Base-by-base conservation (phyloP, 2,888 invertebrate species). In the Lepetodrilus schrolli region DNA sequence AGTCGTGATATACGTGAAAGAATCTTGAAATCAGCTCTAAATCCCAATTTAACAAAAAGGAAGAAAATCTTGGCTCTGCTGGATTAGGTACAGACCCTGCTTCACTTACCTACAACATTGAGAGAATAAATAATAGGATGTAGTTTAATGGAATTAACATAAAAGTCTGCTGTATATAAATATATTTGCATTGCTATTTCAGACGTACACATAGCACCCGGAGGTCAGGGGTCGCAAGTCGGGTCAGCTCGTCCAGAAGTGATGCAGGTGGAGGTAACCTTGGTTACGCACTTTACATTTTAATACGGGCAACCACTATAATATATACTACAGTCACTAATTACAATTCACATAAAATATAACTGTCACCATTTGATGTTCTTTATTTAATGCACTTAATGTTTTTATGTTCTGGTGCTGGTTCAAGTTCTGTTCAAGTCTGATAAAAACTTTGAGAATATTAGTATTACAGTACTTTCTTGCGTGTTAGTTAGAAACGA, bases 231-330 rank as follows among this genome's bases (percentile, higher is more conserved):
- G n/a, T n/a, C n/a, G 50, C 76, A 0, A 68, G 78, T 2, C 74
- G 84, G 68, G 80, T 83, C 70, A 81, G 85, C 48, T 85, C 84
- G 20, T 83, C 84, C 4, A 76, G 82, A 5, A 86, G 86, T 78
- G 86, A 86, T 74, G 85, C 86, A 38, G 84, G 86, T 26, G 84
- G 85, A 83, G 58, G 58, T 58, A 58, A 58, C 58, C 30, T 30
- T 30, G 17, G 34, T 30, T 58, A 58, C 58, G 58, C 58, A 58
- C 43, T 58, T 58, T 58, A 58, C 58, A 58, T 30, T 30, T 17
- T 23, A 26, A 10, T 26, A n/a, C 34, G 58, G 58, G 58, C 58
- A 58, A 58, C 58, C 58, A 58, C 58, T 58, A 58, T 30, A 58
- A 58, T 34, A 58, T 48, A 48, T n/a, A 43, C 43, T 3, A 7